Percentiles rank a stretch among this genome's conserved stretches.
These are phyloP conservation scores for Sebastes flavidus DNA, from an alignment of 2,797 vertebrate species.

Conservation along the genomic window DNA sequence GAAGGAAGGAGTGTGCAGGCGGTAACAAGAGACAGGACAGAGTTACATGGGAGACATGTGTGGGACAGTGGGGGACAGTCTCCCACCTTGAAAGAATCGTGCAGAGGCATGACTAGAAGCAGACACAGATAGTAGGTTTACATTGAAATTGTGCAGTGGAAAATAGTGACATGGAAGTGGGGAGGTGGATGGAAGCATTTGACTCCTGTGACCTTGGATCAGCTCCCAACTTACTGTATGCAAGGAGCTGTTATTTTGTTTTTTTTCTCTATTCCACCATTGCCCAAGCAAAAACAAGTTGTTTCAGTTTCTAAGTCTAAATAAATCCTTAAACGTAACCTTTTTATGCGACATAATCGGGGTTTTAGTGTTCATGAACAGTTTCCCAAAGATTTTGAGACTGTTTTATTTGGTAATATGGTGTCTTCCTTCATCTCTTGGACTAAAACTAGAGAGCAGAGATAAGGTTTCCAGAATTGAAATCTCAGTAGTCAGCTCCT, in stretches of 20 bases:
- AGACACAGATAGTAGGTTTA: not conserved
- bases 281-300: not conserved
- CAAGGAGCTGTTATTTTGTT: not conserved
- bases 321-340: not conserved
- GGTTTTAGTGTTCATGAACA: not conserved
- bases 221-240: not conserved
- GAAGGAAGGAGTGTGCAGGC: constrained; percentile 78
- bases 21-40: constrained; percentile 61
- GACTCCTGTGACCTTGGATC: constrained; percentile 12
- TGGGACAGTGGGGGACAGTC: not conserved
- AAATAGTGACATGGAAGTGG: constrained; percentile 24
- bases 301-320: not conserved
- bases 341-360: not conserved
- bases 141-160: constrained; percentile 19
- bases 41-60: constrained; percentile 18
- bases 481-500: constrained; percentile 40
- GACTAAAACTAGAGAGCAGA: constrained; percentile 4
- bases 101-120: not conserved
- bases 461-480: constrained; percentile 12
- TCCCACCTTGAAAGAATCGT: not conserved
- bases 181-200: constrained; percentile 25
- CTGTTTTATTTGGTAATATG: not conserved
- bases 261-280: not conserved
- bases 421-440: constrained; percentile 5
- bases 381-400: not conserved